phyloP scores from a whole-genome alignment of 1,140 invertebrate species.

The silkworm (Bombyx mori) region ASM3026992v2 NC_085122.1:7939501-7940000 shows the following conservation, averaged over 20 bases:
- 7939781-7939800: slow-evolving; percentile 86
- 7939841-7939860: slow-evolving; percentile 93
- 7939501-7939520: slow-evolving; percentile 48
- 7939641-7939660: slow-evolving; percentile 54
- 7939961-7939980: slow-evolving; percentile 82
- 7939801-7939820: slow-evolving; percentile 73
- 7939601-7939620: slow-evolving; percentile 58
- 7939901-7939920: slow-evolving; percentile 87
- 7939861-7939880: slow-evolving; percentile 96
- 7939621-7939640: slow-evolving; percentile 64
- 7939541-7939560: slow-evolving; percentile 44
- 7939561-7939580: slow-evolving; percentile 57
- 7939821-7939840: slow-evolving; percentile 88
- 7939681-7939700: slow-evolving; percentile 72
- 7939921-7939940: slow-evolving; percentile 92
- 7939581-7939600: slow-evolving; percentile 56
- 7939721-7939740: slow-evolving; percentile 98
- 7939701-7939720: slow-evolving; percentile 88
- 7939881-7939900: slow-evolving; percentile 91
- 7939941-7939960: slow-evolving; percentile 83
- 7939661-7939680: slow-evolving; percentile 52
- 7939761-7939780: slow-evolving; percentile 94
- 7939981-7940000: slow-evolving; percentile 82
- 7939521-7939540: slow-evolving; percentile 44
- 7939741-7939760: slow-evolving; percentile 97